Evolutionary conservation across 2,113 vertebrate genomes (phyloP), one percentile per base, ranked within the genome.

Genomic region (Caretta caretta): DNA sequence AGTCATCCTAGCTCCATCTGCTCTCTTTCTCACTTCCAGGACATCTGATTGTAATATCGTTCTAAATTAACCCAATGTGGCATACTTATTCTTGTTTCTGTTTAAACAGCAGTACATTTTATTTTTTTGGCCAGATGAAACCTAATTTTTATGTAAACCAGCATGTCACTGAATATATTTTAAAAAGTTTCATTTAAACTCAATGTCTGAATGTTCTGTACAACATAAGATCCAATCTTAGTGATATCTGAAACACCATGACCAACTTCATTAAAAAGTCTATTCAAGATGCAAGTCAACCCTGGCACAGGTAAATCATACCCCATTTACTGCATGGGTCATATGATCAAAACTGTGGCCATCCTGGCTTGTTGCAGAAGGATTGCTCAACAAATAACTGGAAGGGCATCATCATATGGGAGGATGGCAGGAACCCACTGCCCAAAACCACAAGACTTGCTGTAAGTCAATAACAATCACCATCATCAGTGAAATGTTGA

Each of bases 21-120:
- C 57, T 96, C 90, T 87, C 87, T 90, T n/a, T 16, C 88, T 96
- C 90, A 94, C 91, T 93, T 96, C 84, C 93, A 95, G 93, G 96
- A 97, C 97, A 97, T 97, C 97, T 98, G 98, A 98, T 96, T 95
- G 93, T 83, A 97, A 97, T 97, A 96, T 90, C 97, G 72, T 90
- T 91, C 88, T 93, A 96, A 97, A 97, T 97, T 97, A 97, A 97
- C 96, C 94, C 93, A 96, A 95, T 92, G 92, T 94, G 96, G 96
- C 92, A 96, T 96, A 91, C 92, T 93, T 86, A 94, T 76, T 95
- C 88, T 84, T 97, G 81, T 96, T 96, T 95, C 92, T 96, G 81
- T 97, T 97, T 96, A 90, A 97, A 91, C 62, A 93, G 85, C 93
- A 95, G 80, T 92, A 80, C 87, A 95, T 96, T 94, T 96, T 89